Conservation (phyloP, 2,113 vertebrate species). For the Rhynchomys soricoides region DNA sequence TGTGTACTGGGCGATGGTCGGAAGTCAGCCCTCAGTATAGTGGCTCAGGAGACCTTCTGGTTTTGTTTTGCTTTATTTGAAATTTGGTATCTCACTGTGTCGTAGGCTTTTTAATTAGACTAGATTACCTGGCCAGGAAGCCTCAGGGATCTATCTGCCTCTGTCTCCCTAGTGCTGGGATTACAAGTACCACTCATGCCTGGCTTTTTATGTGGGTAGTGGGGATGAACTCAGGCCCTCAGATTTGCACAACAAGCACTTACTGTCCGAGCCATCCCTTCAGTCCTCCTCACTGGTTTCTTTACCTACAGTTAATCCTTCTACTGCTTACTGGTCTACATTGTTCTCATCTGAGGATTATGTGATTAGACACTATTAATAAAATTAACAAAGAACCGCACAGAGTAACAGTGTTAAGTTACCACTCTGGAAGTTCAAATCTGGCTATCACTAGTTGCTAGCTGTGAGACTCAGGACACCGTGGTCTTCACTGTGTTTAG, state of each 20-base stretch:
- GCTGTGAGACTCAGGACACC: neutral
- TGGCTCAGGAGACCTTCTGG: neutral
- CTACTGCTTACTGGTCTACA: neutral
- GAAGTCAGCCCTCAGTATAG: neutral
- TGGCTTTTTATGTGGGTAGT: neutral
- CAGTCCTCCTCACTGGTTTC: neutral
- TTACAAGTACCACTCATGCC: neutral
- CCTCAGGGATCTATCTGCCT: neutral
- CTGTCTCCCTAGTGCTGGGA: neutral
- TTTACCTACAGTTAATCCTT: constrained; percentile 1
- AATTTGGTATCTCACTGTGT: neutral
- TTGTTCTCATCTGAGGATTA: neutral
- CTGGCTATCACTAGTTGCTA: neutral
- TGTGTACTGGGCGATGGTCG: neutral
- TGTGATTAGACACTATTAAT: neutral
- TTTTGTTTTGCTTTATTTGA: neutral
- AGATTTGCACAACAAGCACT: neutral
- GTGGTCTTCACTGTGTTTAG: neutral
- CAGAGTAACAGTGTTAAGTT: neutral
- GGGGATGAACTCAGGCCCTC: neutral
- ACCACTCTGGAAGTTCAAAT: neutral
- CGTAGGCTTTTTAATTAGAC: neutral
- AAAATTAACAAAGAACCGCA: neutral
- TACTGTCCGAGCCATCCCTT: neutral
- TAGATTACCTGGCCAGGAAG: neutral